phyloP scores from a whole-genome alignment of 2,888 invertebrate genomes.

The Noctuana brunneofusca region DNA sequence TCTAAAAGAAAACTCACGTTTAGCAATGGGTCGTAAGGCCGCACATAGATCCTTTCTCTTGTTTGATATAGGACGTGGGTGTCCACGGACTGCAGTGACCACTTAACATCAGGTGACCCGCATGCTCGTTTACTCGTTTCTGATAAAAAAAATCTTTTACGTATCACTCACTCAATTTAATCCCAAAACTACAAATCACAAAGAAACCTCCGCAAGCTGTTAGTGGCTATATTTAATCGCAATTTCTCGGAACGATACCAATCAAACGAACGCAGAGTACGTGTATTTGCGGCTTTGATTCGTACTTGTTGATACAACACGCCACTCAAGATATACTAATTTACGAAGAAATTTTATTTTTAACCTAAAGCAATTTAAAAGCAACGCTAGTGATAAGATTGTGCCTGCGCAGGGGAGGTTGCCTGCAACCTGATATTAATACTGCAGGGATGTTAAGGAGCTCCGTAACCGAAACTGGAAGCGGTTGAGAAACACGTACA shows the following conservation, averaged over 20 bases:
- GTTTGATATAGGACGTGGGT: no score
- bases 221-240: neutral
- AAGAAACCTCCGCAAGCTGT: neutral
- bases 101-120: neutral
- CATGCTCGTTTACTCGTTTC: neutral
- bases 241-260: conserved; percentile 5
- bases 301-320: conserved; percentile 12
- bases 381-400: no score
- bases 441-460: no score
- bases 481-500: no score
- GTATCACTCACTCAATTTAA: neutral
- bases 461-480: no score
- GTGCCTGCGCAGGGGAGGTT: no score
- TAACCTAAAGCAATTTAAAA: neutral
- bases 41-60: no score
- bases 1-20: no score
- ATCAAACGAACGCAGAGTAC: conserved; percentile 1
- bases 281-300: conserved; percentile 11
- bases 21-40: no score
- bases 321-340: conserved; percentile 7
- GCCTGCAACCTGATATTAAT: no score
- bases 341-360: neutral
- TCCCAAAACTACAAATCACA: neutral
- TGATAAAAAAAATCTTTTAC: neutral
- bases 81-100: no score